Evolutionary conservation across 1,140 invertebrate species (phyloP), one percentile per base, ranked within the genome.

Genomic region (Trichonephila inaurata): DNA sequence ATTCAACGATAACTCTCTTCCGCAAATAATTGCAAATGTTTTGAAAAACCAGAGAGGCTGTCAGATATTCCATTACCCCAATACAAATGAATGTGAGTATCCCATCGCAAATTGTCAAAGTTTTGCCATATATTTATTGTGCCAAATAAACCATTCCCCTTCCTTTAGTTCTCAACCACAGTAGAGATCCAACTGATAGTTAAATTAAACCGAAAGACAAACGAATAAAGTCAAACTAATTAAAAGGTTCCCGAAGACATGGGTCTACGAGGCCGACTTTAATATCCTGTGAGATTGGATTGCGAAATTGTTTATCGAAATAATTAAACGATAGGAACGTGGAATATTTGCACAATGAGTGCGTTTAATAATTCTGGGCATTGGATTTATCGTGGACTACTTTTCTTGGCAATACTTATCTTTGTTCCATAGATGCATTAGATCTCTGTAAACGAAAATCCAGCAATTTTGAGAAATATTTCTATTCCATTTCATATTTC

Each of bases 161-260:
- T 28, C 69, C n/a, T 64, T 21, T 21, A 72, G 24, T 28, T 72
- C 82, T n/a, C 44, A 58, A 85, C 82, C 82, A 16, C 51, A 85
- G 44, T 60, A 16, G 51, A 60, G 28, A 72, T 72, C n/a, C 69
- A 85, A 51, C n/a, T 85, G 40, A 85, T 85, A 85, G 82, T 85
- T 85, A 85, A 85, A 85, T 60, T 85, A 85, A 85, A 85, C 82
- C 58, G 82, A 85, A 85, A 85, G 82, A 85, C 82, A 85, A 85
- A 85, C 82, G 82, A 85, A 85, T 85, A 51, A 85, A 85, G 82
- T 85, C 82, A 51, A 85, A 85, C 82, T 85, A 85, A 85, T 85
- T 85, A 85, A 85, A 85, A 85, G 82, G 82, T 85, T 85, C 51
- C 44, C 24, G 82, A 51, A 85, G 82, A 85, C 82, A 85, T 24